Base-by-base conservation (phyloP, 2,888 invertebrate genomes). In the Drosophila tripunctata region DNA sequence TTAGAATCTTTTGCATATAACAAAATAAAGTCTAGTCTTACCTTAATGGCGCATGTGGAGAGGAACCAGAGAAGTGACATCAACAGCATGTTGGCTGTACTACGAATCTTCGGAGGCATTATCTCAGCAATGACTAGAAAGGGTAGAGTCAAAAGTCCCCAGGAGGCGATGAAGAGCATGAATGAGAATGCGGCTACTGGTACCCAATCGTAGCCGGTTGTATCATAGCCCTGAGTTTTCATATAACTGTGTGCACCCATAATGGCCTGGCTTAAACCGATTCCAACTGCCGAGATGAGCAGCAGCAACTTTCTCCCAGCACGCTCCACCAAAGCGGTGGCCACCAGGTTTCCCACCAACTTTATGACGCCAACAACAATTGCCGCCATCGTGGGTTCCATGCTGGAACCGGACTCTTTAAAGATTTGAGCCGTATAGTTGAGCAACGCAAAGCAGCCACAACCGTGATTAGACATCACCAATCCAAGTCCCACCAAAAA, bases 111-210 rank as follows among this genome's bases (percentile, higher is more conserved):
- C n/a, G 86, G 86, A 1, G 90, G 91, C 75, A 89, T 70, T 45
- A 91, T 84, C 75, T 90, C 90, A 0, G 89, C 78, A 7, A 90
- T 64, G 4, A 91, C 89, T 38, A 91, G 56, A 36, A 90, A 91
- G 0, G 91, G 91, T 12, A 91, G 52, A 0, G 90, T 77, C 51
- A 91, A 19, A 1, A 91, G 54, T 0, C 91, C 91, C 64, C 83
- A 81, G 6, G 88, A 87, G 24, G 88, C 90, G 55, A 90, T 77
- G 44, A 90, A 90, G 5, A 91, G 77, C 51, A 88, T 87, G 27
- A 90, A 88, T 0, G 91, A 90, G 67, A 91, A 91, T 15, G 90
- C 89, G 0, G 70, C 88, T 3, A 91, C 63, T 8, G 91, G 91
- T 17, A 91, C 70, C 91, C 91, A 91, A 8, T 74, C 75, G 7